A percentile compares a stretch with the other conserved stretches of the same genome.
phyloP scores from a whole-genome alignment of 1,140 invertebrate genomes.

The Zaprionus taronus region DNA sequence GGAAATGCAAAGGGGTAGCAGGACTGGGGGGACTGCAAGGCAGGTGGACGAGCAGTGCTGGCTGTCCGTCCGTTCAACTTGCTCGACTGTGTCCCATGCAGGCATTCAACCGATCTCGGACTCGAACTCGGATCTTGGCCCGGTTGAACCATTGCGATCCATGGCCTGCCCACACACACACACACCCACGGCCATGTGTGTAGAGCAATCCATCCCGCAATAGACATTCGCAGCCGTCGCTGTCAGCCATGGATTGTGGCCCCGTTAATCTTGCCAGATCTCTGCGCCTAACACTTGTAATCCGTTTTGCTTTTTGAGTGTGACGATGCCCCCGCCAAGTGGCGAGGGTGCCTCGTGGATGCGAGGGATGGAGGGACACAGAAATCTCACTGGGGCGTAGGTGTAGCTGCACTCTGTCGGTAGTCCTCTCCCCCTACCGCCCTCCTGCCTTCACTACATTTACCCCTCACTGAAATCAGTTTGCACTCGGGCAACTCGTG shows the following conservation, averaged over 20 bases:
- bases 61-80: conserved; percentile 56
- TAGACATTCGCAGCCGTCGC: conserved; percentile 46
- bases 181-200: not conserved
- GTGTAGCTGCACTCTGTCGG: conserved; percentile 20
- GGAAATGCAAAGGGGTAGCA: not conserved
- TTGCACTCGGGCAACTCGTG: conserved; percentile 27
- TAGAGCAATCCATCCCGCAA: conserved; percentile 46
- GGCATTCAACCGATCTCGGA: conserved; percentile 24
- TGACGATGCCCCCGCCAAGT: conserved; percentile 10
- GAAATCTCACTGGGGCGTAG: conserved; percentile 7
- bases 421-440: not conserved
- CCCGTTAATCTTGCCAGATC: conserved; percentile 42
- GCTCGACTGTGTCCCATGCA: conserved; percentile 12
- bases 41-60: not conserved
- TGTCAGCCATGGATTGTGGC: conserved; percentile 43
- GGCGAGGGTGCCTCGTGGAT: not conserved
- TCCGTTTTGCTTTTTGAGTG: conserved; percentile 39
- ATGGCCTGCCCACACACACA: conserved; percentile 3
- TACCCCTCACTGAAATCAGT: conserved; percentile 9
- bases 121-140: not conserved
- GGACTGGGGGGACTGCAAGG: not conserved
- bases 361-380: not conserved
- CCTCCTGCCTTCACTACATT: not conserved
- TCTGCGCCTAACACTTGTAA: conserved; percentile 50
- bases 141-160: not conserved